Conservation (phyloP, 2,888 invertebrate genomes). For the Callosobruchus maculatus region DNA sequence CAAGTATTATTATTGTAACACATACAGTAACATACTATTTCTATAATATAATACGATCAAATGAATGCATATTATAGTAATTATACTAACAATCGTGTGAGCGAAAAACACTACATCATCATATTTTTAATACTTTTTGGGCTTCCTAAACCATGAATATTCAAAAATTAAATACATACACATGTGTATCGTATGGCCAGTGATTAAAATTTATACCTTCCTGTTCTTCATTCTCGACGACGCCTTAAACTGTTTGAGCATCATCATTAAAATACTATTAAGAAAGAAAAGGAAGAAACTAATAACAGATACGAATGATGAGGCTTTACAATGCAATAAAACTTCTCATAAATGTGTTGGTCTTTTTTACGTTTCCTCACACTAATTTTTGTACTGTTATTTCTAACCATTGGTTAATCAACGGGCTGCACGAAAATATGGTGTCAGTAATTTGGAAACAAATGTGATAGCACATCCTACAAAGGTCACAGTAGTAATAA, state of each 20-base stretch:
- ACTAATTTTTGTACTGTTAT: not conserved
- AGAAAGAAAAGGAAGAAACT: not conserved
- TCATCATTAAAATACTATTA: not conserved
- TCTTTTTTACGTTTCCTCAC: not conserved
- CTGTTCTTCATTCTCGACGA: not conserved
- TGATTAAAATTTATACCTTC: not conserved
- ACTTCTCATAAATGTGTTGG: not conserved
- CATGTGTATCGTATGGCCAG: not conserved
- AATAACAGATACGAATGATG: not conserved
- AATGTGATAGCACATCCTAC: not conserved
- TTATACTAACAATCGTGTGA: too few species aligned
- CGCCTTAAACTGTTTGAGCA: not conserved
- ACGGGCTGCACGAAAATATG: not conserved
- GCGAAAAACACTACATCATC: too few species aligned
- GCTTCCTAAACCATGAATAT: not conserved
- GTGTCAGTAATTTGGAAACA: not conserved
- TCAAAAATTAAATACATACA: not conserved
- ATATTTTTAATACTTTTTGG: too few species aligned
- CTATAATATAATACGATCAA: too few species aligned
- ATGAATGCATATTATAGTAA: too few species aligned
- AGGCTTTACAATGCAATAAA: not conserved
- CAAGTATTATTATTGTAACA: too few species aligned
- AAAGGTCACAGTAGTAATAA: not conserved
- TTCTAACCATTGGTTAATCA: not conserved
- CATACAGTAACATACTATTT: too few species aligned